Base-by-base conservation (phyloP, 2,888 invertebrate species). In the Charanyca ferruginea region DNA sequence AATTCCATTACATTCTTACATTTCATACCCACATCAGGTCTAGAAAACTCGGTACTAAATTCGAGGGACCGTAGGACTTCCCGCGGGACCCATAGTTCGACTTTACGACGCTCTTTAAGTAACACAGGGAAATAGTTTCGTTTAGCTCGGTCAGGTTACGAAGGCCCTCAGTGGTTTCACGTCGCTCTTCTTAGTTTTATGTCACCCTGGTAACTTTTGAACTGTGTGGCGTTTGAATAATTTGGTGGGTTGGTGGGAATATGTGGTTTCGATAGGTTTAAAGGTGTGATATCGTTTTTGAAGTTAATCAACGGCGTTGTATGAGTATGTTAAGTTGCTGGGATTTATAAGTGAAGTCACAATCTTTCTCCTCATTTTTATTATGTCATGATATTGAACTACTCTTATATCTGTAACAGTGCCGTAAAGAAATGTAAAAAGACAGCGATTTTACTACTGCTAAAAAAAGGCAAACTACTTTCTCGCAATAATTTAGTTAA, bases 31-130 rank as follows among this genome's bases (percentile, higher is more conserved):
- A 76, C 65, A 61, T 18, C 22, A 57, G 20, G 55, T 45, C 48
- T 45, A 64, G 63, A 67, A 64, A 74, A 54, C 51, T 62, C 53
- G 23, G 25, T 51, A 47, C 60, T 25, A 59, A 73, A 80, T 75
- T 72, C 59, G 35, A 52, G 60, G 68, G 71, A 76, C 71, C 76
- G 77, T 65, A 64, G 59, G 64, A 22, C 38, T 54, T 77, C 86
- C 83, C 86, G 0, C 1, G 84, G 83, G 89, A 63, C 69, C 76
- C 81, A 80, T 86, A 79, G 66, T 70, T 66, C 48, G 77, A 78
- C 70, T 89, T 89, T 89, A 90, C 85, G 86, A 83, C 63, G 75
- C 79, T 78, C 80, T 83, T 86, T 87, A 85, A 85, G 86, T 87
- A 85, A 87, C 83, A 79, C 76, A 64, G 68, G 85, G 77, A 84